Evolutionary conservation across 2,113 vertebrate species (phyloP), one percentile per base, ranked within the genome.

Genomic region (Theristicus caerulescens): DNA sequence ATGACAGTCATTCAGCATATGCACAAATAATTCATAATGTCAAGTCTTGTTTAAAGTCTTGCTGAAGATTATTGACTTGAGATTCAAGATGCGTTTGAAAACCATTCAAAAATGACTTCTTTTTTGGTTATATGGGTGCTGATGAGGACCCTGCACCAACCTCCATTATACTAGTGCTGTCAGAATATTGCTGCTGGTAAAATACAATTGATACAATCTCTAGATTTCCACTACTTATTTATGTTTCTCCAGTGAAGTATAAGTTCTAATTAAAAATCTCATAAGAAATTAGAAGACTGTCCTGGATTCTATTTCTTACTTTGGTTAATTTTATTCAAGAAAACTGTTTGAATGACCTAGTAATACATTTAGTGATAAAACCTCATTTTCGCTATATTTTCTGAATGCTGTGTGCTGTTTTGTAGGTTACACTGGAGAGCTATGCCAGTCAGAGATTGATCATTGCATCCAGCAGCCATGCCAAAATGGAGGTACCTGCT

Each of bases 361-460:
- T 38, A 65, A 36, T 10, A 13, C 3, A 38, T 73, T 78, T 71
- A 29, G 32, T 67, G 34, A 49, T 40, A 51, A 93, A 78, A 51
- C 11, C 19, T 76, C 3, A 8, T 40, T 91, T 83, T 74, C 7
- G 7, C 32, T 83, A 1, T 40, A 2, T 84, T 71, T 76, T 84
- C 89, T 94, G 62, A 77, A 32, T 71, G 13, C 32, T 65, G 51
- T 77, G 36, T 88, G 3, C 69, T 58, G 67, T 76, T 65, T 92
- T 94, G 66, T 96, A 99, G 98, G 98, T 91, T 99, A 98, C 61
- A 98, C 98, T 3, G 99, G 99, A 54, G 98, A 99, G 40, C 98
- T 98, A n/a, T 99, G 99, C 97, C 98, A 99, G 93, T 97, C 98
- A 89, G 96, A 98, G 97, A 98, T 99, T 19, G 98, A 99, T 96